Evolutionary conservation across 2,113 vertebrate species (phyloP).

Genomic region (Trichomycterus rosablanca): DNA sequence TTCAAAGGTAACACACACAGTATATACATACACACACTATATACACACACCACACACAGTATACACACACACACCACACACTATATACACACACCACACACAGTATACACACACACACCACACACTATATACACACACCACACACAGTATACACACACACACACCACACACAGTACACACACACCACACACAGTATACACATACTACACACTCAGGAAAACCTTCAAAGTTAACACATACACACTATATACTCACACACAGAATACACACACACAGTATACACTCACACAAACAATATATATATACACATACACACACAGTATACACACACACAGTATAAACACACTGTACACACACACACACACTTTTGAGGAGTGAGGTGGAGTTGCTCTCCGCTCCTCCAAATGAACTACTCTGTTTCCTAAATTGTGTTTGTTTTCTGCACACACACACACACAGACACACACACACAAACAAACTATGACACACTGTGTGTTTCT

Average conservation of each 20-base stretch:
- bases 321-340: background rate
- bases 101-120: background rate
- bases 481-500: background rate
- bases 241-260: background rate
- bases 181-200: background rate
- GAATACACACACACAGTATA: too few species aligned
- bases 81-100: background rate
- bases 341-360: slow-evolving; percentile 1
- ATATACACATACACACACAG: background rate
- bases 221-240: too few species aligned
- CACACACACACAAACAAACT: too few species aligned
- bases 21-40: background rate
- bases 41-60: background rate
- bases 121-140: too few species aligned
- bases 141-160: background rate
- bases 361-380: too few species aligned
- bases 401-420: too few species aligned
- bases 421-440: too few species aligned
- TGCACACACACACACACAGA: too few species aligned
- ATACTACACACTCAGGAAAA: too few species aligned
- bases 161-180: background rate
- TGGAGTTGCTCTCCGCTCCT: background rate
- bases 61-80: slow-evolving; percentile 39
- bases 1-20: background rate
- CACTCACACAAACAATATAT: too few species aligned